These are phyloP conservation scores for Mobula hypostoma DNA, from an alignment of 2,113 vertebrate species.

Conservation along the genomic window DNA sequence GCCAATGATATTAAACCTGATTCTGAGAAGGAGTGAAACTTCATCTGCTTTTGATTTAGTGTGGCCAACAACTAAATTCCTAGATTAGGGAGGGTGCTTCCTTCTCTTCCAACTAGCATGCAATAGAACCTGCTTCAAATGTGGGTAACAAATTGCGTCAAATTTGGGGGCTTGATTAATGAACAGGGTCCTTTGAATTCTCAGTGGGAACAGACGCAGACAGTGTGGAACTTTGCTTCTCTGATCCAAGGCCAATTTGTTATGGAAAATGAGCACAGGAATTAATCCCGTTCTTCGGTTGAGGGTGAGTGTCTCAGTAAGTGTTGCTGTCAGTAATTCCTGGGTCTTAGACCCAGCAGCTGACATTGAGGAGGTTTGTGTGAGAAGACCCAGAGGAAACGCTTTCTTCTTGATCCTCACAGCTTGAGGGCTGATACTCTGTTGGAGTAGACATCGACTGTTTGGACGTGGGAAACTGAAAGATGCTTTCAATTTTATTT, in stretches of 20 bases:
- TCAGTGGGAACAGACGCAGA: not conserved
- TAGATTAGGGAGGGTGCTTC: no score
- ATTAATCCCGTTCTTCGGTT: not conserved
- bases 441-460: not conserved
- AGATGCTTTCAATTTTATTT: constrained; percentile 7
- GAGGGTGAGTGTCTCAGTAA: not conserved
- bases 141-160: not conserved
- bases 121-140: not conserved
- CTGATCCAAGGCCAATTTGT: no score
- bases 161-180: not conserved
- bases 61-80: not conserved
- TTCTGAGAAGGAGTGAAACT: no score
- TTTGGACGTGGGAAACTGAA: not conserved
- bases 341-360: not conserved
- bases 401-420: not conserved
- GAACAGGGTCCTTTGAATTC: not conserved
- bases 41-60: not conserved
- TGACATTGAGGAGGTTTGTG: not conserved
- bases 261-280: not conserved
- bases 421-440: not conserved
- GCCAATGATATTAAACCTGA: no score
- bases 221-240: not conserved
- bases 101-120: not conserved
- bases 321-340: not conserved
- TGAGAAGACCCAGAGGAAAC: not conserved